Evolutionary conservation across 2,888 invertebrate species (phyloP).

Genomic region (Agrochola litura): DNA sequence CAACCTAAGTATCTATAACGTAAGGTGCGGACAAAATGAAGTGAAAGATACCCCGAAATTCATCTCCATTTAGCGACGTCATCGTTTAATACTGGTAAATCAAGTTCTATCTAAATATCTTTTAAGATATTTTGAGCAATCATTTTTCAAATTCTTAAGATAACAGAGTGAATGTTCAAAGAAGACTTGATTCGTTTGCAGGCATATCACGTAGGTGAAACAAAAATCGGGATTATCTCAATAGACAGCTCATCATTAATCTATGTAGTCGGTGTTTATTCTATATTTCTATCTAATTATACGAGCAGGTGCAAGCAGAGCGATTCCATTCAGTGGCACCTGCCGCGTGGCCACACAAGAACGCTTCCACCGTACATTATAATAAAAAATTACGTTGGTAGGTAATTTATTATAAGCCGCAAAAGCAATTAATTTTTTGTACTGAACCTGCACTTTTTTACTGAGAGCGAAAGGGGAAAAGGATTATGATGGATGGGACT

Average conservation of each 20-base stretch:
- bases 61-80: slow-evolving; percentile 79
- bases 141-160: slow-evolving; percentile 64
- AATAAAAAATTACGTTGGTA: slow-evolving; percentile 27
- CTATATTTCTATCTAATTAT: slow-evolving; percentile 33
- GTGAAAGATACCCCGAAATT: slow-evolving; percentile 79
- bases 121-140: slow-evolving; percentile 67
- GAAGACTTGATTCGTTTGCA: slow-evolving; percentile 44
- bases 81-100: slow-evolving; percentile 80
- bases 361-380: slow-evolving; percentile 20
- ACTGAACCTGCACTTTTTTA: slow-evolving; percentile 32
- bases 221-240: slow-evolving; percentile 64
- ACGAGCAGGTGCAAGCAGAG: slow-evolving; percentile 34
- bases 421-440: slow-evolving; percentile 63
- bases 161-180: slow-evolving; percentile 45
- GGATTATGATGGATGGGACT: slow-evolving; percentile 46
- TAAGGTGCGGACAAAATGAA: slow-evolving; percentile 68
- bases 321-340: slow-evolving; percentile 7
- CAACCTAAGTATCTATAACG: slow-evolving; percentile 52
- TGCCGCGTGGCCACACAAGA: slow-evolving; percentile 12
- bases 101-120: slow-evolving; percentile 71
- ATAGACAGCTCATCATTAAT: slow-evolving; percentile 58
- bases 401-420: slow-evolving; percentile 50
- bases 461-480: slow-evolving; percentile 44
- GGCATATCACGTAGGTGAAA: slow-evolving; percentile 59
- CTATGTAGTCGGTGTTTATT: slow-evolving; percentile 37